phyloP scores from a whole-genome alignment of 2,888 invertebrate genomes.

The Phorcus lineatus region DNA sequence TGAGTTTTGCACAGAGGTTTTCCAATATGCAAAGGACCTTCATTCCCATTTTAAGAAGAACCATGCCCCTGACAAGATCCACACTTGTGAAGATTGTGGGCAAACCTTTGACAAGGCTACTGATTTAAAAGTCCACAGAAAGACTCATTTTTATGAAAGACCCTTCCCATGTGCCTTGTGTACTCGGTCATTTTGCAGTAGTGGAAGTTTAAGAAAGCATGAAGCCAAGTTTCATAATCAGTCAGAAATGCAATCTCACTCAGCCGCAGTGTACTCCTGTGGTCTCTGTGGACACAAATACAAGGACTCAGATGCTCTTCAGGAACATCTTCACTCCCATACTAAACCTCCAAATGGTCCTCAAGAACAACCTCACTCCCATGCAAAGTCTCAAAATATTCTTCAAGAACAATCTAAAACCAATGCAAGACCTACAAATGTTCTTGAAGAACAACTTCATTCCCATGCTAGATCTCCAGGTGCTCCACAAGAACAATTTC shows the following conservation, averaged over 20 bases:
- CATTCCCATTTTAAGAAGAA: background rate
- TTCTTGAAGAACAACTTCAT: background rate
- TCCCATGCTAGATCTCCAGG: background rate
- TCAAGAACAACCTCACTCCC: background rate
- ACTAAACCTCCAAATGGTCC: background rate
- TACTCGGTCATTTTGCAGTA: background rate
- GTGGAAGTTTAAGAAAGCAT: background rate
- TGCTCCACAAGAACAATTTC: too few relatives aligned
- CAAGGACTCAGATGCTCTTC: background rate
- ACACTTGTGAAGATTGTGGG: slow-evolving; percentile 2
- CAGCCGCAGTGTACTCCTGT: slow-evolving; percentile 5
- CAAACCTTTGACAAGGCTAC: background rate
- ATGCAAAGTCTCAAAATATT: background rate
- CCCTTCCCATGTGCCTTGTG: background rate
- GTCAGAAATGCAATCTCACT: background rate
- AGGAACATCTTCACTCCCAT: background rate
- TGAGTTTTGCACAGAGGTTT: background rate
- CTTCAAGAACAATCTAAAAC: background rate
- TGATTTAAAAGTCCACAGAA: background rate
- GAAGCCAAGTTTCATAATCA: background rate
- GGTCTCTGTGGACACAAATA: background rate
- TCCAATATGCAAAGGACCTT: slow-evolving; percentile 18
- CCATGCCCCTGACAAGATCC: background rate
- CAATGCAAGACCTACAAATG: background rate
- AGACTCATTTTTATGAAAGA: background rate